phyloP scores from a whole-genome alignment of 1,140 invertebrate species.

The Ceratina calcarata region DNA sequence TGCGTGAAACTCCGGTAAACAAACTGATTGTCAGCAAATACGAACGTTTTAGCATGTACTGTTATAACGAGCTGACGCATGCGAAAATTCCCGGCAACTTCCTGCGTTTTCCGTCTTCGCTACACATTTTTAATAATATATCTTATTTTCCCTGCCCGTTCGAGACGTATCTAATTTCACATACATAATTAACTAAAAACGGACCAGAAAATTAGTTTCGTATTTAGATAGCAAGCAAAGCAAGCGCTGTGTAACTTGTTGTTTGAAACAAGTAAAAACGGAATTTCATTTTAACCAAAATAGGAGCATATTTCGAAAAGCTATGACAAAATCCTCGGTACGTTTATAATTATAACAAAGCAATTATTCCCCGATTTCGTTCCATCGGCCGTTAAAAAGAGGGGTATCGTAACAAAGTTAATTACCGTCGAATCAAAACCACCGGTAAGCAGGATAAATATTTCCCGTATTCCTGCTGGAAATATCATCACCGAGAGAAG shows the following conservation, averaged over 20 bases:
- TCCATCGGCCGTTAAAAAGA: not conserved
- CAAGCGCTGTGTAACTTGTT: too few relatives aligned
- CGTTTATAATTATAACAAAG: slow-evolving; percentile 5
- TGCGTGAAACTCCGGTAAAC: slow-evolving; percentile 10
- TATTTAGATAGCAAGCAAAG: not conserved
- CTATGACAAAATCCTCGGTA: slow-evolving; percentile 4
- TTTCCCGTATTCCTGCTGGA: not conserved
- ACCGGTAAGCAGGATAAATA: not conserved
- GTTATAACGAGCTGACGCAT: not conserved
- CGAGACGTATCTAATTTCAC: slow-evolving; percentile 2
- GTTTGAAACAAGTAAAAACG: not conserved
- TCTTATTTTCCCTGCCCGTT: not conserved
- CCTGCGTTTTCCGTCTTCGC: not conserved
- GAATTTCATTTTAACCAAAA: slow-evolving; percentile 2
- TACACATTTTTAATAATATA: not conserved
- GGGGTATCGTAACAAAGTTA: not conserved
- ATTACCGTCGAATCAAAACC: not conserved
- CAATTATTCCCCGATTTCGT: slow-evolving; percentile 2
- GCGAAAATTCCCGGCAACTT: not conserved
- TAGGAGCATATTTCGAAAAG: not conserved
- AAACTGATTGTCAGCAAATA: slow-evolving; percentile 35
- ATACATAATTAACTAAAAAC: not conserved
- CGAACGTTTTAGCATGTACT: slow-evolving; percentile 24
- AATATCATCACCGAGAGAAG: not conserved
- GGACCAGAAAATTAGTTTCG: slow-evolving; percentile 22